Evolutionary conservation across 2,888 invertebrate species (phyloP).

Genomic region (Nymphalis polychloros): DNA sequence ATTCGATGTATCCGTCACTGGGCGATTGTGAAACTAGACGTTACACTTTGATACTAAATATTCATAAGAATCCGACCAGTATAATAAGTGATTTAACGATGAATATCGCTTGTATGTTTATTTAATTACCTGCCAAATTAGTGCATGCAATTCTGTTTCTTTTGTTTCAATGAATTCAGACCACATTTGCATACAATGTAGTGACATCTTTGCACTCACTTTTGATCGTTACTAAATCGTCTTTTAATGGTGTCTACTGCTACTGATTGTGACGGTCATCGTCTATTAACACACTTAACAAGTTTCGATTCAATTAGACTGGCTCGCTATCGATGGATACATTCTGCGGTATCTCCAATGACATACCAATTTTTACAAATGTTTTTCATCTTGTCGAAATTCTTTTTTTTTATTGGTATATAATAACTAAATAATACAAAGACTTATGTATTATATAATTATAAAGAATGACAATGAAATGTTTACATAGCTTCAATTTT

Average conservation of each 20-base stretch:
- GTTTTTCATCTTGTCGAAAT: not conserved
- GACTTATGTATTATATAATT: not conserved
- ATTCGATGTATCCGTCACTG: constrained; percentile 61
- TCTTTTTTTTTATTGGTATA: not conserved
- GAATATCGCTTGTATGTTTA: constrained; percentile 2
- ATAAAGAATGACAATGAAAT: not conserved
- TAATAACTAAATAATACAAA: not conserved
- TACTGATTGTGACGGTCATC: constrained; percentile 52
- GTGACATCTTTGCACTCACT: constrained; percentile 60
- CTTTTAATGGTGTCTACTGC: constrained; percentile 64
- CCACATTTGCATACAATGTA: constrained; percentile 51
- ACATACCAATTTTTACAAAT: constrained; percentile 31
- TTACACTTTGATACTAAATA: not conserved
- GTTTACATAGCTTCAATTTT: not conserved
- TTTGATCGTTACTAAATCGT: constrained; percentile 67
- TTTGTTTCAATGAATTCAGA: constrained; percentile 48
- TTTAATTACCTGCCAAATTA: constrained; percentile 4
- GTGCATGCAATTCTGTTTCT: constrained; percentile 9
- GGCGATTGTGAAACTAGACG: constrained; percentile 59
- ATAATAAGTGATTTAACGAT: constrained; percentile 1
- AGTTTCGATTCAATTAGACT: constrained; percentile 55
- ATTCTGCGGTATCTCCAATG: constrained; percentile 47
- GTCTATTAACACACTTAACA: constrained; percentile 65
- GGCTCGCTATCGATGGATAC: constrained; percentile 31
- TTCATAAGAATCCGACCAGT: constrained; percentile 2